Evolutionary conservation across 1,140 invertebrate genomes (phyloP).

Genomic region (Hyles vespertilio): DNA sequence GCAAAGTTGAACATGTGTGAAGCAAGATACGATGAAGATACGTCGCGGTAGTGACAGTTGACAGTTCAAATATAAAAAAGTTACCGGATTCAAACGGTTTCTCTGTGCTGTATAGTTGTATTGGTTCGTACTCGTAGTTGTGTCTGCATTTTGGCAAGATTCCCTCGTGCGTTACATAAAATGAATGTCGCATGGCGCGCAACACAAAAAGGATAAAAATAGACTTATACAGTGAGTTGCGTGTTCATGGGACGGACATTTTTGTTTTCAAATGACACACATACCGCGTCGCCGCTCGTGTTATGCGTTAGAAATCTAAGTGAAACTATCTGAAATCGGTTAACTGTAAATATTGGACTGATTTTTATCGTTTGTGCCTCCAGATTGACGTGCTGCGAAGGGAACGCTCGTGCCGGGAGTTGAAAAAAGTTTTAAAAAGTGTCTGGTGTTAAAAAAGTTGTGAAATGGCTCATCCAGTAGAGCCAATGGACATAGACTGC

Average conservation of each 20-base stretch:
- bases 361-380: conserved; percentile 40
- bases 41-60: conserved; percentile 8
- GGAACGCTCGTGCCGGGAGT: conserved; percentile 1
- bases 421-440: conserved; percentile 1
- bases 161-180: conserved; percentile 67
- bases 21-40: no score
- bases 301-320: conserved; percentile 62
- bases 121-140: conserved; percentile 34
- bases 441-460: conserved; percentile 15
- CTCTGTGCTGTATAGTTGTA: conserved; percentile 37
- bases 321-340: conserved; percentile 54
- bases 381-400: conserved; percentile 22
- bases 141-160: conserved; percentile 63
- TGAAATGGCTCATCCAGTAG: conserved; percentile 58
- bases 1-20: no score
- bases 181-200: conserved; percentile 50
- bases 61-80: conserved; percentile 45
- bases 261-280: conserved; percentile 72
- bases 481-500: conserved; percentile 60
- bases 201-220: conserved; percentile 70
- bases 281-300: conserved; percentile 40
- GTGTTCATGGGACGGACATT: conserved; percentile 51
- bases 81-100: conserved; percentile 59
- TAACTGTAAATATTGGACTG: conserved; percentile 59
- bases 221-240: conserved; percentile 68